Percentiles rank a stretch among this genome's conserved stretches.
Evolutionary conservation across 2,888 invertebrate genomes (phyloP).

Genomic region (Zygaena filipendulae): DNA sequence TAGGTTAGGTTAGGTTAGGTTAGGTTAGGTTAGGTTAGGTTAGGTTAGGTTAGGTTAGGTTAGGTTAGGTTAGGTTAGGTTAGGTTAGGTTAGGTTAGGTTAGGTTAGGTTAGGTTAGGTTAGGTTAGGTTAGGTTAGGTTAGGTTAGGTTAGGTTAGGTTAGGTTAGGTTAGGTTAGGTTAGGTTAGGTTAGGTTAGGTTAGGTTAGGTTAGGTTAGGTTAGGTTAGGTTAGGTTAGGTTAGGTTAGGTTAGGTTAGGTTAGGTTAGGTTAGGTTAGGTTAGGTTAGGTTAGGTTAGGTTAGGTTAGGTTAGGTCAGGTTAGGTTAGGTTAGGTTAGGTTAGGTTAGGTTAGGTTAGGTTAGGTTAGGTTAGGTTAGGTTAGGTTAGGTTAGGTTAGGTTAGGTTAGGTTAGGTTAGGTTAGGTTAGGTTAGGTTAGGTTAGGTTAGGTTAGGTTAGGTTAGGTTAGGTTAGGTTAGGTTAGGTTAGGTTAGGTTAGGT

Average conservation of each 20-base stretch:
- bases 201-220: too few species aligned
- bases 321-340: background rate
- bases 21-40: too few species aligned
- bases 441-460: constrained; percentile 7
- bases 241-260: constrained; percentile 1
- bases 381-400: background rate
- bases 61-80: too few species aligned
- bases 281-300: constrained; percentile 1
- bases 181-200: too few species aligned
- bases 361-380: background rate
- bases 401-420: background rate
- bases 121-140: too few species aligned
- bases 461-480: constrained; percentile 7
- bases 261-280: constrained; percentile 1
- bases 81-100: too few species aligned
- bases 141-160: too few species aligned
- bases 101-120: too few species aligned
- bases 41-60: too few species aligned
- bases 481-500: constrained; percentile 6
- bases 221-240: too few species aligned
- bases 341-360: background rate
- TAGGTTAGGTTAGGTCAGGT: constrained; percentile 2
- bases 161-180: too few species aligned
- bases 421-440: background rate
- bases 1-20: too few species aligned